These are phyloP conservation scores for Strix occidentalis DNA, from an alignment of 2,797 vertebrate species.

Conservation along the genomic window DNA sequence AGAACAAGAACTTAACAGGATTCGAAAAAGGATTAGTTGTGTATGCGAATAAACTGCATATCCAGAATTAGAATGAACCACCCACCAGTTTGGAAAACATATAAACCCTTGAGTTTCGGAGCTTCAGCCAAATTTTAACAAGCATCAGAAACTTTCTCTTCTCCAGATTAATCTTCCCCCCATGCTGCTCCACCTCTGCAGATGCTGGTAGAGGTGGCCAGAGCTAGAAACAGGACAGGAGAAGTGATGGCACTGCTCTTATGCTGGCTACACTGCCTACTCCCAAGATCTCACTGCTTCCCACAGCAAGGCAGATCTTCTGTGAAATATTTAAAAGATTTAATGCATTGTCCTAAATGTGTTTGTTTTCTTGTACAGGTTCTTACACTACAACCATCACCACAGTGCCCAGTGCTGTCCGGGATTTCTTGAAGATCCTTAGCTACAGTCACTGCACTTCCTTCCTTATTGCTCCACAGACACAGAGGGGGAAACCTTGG, in stretches of 20 bases:
- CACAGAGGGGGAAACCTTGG: neutral
- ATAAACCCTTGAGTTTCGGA: neutral
- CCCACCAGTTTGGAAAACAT: slow-evolving; percentile 1
- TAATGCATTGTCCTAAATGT: neutral
- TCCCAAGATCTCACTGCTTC: neutral
- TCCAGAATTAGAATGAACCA: slow-evolving; percentile 56
- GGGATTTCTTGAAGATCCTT: neutral
- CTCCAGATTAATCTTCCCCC: neutral
- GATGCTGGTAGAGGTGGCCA: neutral
- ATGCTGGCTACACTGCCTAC: neutral
- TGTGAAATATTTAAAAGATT: neutral
- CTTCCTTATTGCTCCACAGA: neutral
- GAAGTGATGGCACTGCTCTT: neutral
- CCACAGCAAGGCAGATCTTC: neutral
- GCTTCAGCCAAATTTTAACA: slow-evolving; percentile 40
- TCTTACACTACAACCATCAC: neutral
- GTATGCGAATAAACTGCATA: slow-evolving; percentile 57
- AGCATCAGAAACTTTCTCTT: slow-evolving; percentile 7
- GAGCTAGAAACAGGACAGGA: neutral
- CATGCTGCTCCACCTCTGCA: neutral
- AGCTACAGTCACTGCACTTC: neutral
- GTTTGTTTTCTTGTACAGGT: neutral
- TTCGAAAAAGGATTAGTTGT: slow-evolving; percentile 59
- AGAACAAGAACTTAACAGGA: slow-evolving; percentile 70
- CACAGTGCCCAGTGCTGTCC: neutral